Conservation (phyloP, 2,888 invertebrate genomes). For the Congeria kusceri region DNA sequence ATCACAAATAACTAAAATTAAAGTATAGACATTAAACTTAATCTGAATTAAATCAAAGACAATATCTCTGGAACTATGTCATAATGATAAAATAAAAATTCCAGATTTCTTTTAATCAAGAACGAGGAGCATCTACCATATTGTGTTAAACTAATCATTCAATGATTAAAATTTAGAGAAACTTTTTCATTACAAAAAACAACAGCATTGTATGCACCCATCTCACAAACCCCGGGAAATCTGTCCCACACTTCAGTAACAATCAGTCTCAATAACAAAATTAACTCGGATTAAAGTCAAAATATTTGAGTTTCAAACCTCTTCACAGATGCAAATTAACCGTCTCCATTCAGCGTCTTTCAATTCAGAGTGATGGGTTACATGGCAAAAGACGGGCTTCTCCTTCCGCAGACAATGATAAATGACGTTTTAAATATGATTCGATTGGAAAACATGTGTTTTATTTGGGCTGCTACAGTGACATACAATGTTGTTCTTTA, state of each 20-base stretch:
- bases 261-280: constrained; percentile 40
- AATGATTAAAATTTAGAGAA: too few relatives aligned
- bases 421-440: constrained; percentile 53
- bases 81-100: too few relatives aligned
- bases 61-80: too few relatives aligned
- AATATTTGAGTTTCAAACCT: constrained; percentile 54
- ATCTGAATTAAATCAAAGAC: too few relatives aligned
- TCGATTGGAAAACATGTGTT: constrained; percentile 34
- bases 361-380: constrained; percentile 45
- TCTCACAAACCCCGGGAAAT: not conserved
- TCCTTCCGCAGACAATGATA: not conserved
- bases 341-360: constrained; percentile 37
- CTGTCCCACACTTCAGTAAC: constrained; percentile 33
- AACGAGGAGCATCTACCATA: too few relatives aligned
- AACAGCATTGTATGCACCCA: too few relatives aligned
- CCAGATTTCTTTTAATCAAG: too few relatives aligned
- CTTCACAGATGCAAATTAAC: constrained; percentile 53
- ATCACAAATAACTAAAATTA: too few relatives aligned
- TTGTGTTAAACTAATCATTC: too few relatives aligned
- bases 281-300: constrained; percentile 43
- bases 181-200: too few relatives aligned
- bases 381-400: constrained; percentile 34
- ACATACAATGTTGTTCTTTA: constrained; percentile 49
- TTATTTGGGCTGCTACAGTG: constrained; percentile 23
- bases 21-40: too few relatives aligned